Base-by-base conservation (phyloP, 2,888 invertebrate species). In the Morpho helenor region DNA sequence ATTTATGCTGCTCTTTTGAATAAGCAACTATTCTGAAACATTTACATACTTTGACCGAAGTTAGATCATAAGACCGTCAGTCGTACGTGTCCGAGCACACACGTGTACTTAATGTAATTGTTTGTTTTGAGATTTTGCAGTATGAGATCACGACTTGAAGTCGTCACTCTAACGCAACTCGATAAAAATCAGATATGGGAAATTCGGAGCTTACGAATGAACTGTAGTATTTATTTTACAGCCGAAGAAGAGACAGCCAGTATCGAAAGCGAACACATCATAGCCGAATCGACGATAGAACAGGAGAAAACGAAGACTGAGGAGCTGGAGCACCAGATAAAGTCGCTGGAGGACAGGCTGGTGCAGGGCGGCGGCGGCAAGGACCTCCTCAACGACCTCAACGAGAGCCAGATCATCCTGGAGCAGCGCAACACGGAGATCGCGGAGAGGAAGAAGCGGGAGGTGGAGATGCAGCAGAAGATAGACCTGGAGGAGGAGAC, bases 401-500 rank as follows among this genome's bases (percentile, higher is more conserved):
- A 97, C 77, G 96, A 98, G 79, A 97, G 98, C 72, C 97, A 98
- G 80, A 91, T 95, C 66, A 96, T 96, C 57, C 88, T 99, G 56
- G 97, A 99, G 76, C 95, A 96, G 77, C 65, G 85, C 61, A 92
- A 95, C 60, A 91, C 93, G 49, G 98, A 99, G 87, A 96, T 99
- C 62, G 95, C 97, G 0, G 98, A 98, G 77, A 93, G 98, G 66
- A 96, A 95, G 88, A 93, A 98, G 75, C 93, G 98, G 61, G 93
- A 92, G 68, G 95, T 98, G 56, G 98, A 99, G 87, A 98, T 99
- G 94, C 95, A 97, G 75, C 98, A 98, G 83, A 94, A 95, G 76
- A 92, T 99, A 55, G 98, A 99, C 75, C 91, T 96, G 70, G 97
- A 99, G 80, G 99, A 99, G 79, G 97, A 99, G 79, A 96, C 96